Conservation (phyloP, 2,797 vertebrate genomes). For the Leptatherina wallacei region DNA sequence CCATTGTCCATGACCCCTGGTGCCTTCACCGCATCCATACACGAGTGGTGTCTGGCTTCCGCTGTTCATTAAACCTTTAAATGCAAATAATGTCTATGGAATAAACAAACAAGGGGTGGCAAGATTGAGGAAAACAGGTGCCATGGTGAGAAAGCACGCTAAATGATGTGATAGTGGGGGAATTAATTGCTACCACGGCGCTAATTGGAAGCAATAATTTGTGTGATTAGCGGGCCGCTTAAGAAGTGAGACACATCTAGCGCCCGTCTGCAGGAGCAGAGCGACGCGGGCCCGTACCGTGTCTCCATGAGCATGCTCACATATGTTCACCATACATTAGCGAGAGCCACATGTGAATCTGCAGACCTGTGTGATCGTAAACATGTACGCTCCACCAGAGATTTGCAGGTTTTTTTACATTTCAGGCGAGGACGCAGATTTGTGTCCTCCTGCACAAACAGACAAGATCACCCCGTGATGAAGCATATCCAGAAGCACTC, state of each 20-base stretch:
- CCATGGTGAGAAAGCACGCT: slow-evolving; percentile 95
- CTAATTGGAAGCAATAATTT: slow-evolving; percentile 99
- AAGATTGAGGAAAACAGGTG: slow-evolving; percentile 96
- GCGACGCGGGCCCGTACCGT: slow-evolving; percentile 7
- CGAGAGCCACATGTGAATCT: background rate
- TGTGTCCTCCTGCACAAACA: slow-evolving; percentile 71
- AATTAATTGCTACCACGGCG: slow-evolving; percentile 99
- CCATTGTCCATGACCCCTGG: slow-evolving; percentile 54
- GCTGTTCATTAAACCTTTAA: slow-evolving; percentile 93
- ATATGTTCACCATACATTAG: background rate
- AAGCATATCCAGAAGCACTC: slow-evolving; percentile 86
- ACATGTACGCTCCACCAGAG: background rate
- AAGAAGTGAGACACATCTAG: slow-evolving; percentile 94
- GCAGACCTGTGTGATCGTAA: background rate
- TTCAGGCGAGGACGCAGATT: background rate
- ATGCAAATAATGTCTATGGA: slow-evolving; percentile 96
- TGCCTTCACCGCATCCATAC: slow-evolving; percentile 66
- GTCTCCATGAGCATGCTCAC: background rate
- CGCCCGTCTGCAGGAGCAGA: slow-evolving; percentile 49
- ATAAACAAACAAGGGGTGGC: slow-evolving; percentile 95
- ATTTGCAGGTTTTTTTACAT: background rate
- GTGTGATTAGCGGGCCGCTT: slow-evolving; percentile 99
- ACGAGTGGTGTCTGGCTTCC: slow-evolving; percentile 83
- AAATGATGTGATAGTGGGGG: slow-evolving; percentile 99
- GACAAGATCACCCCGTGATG: slow-evolving; percentile 74